Percentiles rank a stretch among this genome's conserved stretches.
phyloP scores from a whole-genome alignment of 2,113 vertebrate genomes.

The Mustela nigripes region DNA sequence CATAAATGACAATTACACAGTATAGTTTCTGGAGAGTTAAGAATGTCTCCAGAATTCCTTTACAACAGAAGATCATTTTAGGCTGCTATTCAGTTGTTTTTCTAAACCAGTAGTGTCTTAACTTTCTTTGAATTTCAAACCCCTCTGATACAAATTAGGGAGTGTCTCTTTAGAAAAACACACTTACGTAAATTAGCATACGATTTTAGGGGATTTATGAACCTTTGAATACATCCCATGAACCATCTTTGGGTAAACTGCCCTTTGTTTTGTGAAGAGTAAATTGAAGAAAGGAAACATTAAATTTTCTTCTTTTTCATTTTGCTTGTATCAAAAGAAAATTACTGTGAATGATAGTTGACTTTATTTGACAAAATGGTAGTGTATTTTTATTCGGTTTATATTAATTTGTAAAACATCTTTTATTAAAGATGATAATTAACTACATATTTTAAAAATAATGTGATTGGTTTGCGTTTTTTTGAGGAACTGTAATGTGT shows the following conservation, averaged over 20 bases:
- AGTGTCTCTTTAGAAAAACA: background rate
- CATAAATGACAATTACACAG: background rate
- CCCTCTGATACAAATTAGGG: background rate
- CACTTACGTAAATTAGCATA: background rate
- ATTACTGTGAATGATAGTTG: background rate
- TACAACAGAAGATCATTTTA: background rate
- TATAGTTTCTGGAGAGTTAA: background rate
- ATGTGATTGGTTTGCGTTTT: background rate
- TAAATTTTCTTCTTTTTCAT: background rate
- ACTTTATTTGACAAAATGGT: background rate
- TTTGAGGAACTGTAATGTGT: background rate
- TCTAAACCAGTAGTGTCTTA: background rate
- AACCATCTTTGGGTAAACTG: background rate
- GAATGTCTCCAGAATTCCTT: background rate
- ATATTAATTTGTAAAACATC: background rate
- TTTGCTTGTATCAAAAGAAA: constrained; percentile 37
- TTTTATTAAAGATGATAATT: background rate
- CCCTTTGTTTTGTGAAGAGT: background rate
- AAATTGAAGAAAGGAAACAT: constrained; percentile 38
- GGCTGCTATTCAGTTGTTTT: background rate
- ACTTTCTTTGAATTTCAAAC: background rate
- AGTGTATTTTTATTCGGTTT: background rate
- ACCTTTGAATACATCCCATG: background rate
- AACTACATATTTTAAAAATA: background rate
- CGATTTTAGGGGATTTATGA: background rate